Evolutionary conservation across 2,888 invertebrate species (phyloP).

Genomic region (Kryphioiulus occultus): DNA sequence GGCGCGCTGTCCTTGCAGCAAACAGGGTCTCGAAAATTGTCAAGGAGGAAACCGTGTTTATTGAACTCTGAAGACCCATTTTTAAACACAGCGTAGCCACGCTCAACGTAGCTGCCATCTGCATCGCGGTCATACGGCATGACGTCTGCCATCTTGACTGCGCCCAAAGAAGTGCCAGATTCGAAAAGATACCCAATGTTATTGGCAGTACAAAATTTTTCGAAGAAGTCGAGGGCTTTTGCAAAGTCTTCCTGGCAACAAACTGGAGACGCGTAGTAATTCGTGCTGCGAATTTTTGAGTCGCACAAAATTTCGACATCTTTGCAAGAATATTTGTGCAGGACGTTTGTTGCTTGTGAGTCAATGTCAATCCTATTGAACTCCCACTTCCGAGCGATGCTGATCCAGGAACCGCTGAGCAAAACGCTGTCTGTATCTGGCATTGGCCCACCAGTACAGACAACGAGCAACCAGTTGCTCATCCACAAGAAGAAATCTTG

Average conservation of each 20-base stretch:
- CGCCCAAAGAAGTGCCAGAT: slow-evolving; percentile 60
- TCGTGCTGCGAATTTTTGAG: slow-evolving; percentile 48
- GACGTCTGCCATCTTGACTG: slow-evolving; percentile 59
- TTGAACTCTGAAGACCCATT: slow-evolving; percentile 53
- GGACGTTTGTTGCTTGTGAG: neutral
- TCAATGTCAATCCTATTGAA: slow-evolving; percentile 48
- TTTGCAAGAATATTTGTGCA: slow-evolving; percentile 55
- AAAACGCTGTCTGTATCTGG: neutral
- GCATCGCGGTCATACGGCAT: slow-evolving; percentile 61
- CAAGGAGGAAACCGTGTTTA: slow-evolving; percentile 53
- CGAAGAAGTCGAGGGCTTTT: slow-evolving; percentile 57
- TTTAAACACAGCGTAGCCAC: slow-evolving; percentile 56
- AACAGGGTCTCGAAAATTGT: slow-evolving; percentile 35
- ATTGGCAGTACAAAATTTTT: slow-evolving; percentile 55
- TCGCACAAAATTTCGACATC: slow-evolving; percentile 56
- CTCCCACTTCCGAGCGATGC: slow-evolving; percentile 50
- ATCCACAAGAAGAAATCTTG: slow-evolving; percentile 59
- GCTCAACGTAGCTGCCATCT: slow-evolving; percentile 57
- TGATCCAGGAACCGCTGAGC: slow-evolving; percentile 49
- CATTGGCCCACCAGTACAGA: slow-evolving; percentile 58
- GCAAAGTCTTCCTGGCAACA: slow-evolving; percentile 58
- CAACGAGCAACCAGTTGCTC: slow-evolving; percentile 55
- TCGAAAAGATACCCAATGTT: slow-evolving; percentile 59
- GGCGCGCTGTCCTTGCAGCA: slow-evolving; percentile 47
- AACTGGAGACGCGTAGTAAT: slow-evolving; percentile 55